These are phyloP conservation scores for Operophtera brumata DNA, from an alignment of 2,888 invertebrate genomes.

Conservation along the genomic window DNA sequence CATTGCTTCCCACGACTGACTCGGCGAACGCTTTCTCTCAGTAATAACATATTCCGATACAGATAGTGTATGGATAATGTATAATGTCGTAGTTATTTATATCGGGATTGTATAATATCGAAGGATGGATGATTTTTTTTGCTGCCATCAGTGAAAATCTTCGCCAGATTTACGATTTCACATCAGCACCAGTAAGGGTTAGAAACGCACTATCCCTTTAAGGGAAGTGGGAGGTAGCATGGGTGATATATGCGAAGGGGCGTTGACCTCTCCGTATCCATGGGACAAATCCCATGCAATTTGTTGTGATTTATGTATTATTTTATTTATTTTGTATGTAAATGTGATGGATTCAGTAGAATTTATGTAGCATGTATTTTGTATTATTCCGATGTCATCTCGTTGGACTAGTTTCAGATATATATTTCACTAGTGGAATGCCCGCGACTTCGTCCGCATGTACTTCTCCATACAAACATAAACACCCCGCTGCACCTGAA, in stretches of 20 bases:
- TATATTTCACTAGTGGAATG: background rate
- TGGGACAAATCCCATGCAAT: constrained; percentile 53
- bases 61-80: too few species aligned
- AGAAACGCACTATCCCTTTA: constrained; percentile 30
- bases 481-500: too few species aligned
- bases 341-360: constrained; percentile 22
- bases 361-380: constrained; percentile 3
- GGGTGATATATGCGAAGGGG: constrained; percentile 52
- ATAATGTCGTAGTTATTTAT: too few species aligned
- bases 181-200: constrained; percentile 23
- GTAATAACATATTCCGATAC: too few species aligned
- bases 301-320: constrained; percentile 47
- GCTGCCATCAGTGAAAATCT: constrained; percentile 8
- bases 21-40: too few species aligned
- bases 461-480: too few species aligned
- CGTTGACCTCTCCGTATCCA: constrained; percentile 50
- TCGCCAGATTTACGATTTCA: constrained; percentile 1
- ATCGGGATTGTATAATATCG: too few species aligned
- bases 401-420: too few species aligned
- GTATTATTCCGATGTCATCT: background rate
- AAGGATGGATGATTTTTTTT: background rate
- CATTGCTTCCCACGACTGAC: too few species aligned
- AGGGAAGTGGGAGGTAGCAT: constrained; percentile 45
- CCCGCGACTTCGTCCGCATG: too few species aligned
- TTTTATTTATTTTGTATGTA: constrained; percentile 36